phyloP scores from a whole-genome alignment of 2,888 invertebrate species.

The Pristionchus arcanus region DNA sequence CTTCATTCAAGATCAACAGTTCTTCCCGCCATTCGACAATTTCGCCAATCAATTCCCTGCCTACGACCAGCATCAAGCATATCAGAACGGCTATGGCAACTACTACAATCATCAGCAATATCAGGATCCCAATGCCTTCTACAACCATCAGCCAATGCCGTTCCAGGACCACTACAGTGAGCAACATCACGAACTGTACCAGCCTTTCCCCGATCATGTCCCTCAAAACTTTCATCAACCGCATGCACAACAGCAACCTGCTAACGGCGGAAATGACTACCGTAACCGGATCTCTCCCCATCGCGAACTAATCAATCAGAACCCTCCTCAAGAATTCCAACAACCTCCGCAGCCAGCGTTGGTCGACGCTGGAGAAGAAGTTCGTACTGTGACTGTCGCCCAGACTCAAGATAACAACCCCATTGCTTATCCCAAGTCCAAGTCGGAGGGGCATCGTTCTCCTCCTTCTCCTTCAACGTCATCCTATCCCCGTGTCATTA shows the following conservation, averaged over 20 bases:
- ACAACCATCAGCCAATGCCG: not conserved
- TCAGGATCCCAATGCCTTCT: not conserved
- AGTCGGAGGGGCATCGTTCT: no score
- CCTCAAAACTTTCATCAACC: not conserved
- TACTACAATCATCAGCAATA: not conserved
- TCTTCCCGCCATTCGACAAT: not conserved
- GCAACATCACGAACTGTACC: not conserved
- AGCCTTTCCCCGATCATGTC: not conserved
- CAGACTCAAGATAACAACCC: not conserved
- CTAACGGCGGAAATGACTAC: no score
- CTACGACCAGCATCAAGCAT: not conserved
- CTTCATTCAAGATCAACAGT: not conserved
- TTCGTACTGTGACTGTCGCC: not conserved
- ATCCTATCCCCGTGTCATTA: not conserved
- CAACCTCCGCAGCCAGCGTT: not conserved
- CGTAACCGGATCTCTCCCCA: no score
- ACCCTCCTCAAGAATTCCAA: not conserved
- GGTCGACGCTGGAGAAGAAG: no score
- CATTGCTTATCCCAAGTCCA: no score
- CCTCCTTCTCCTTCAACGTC: not conserved
- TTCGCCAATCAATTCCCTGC: not conserved
- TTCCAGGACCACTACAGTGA: not conserved
- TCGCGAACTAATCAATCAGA: not conserved
- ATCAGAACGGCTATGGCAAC: not conserved
- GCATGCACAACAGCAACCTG: not conserved